These are phyloP conservation scores for Epicampocera succincta DNA, from an alignment of 2,888 invertebrate species.

Conservation along the genomic window DNA sequence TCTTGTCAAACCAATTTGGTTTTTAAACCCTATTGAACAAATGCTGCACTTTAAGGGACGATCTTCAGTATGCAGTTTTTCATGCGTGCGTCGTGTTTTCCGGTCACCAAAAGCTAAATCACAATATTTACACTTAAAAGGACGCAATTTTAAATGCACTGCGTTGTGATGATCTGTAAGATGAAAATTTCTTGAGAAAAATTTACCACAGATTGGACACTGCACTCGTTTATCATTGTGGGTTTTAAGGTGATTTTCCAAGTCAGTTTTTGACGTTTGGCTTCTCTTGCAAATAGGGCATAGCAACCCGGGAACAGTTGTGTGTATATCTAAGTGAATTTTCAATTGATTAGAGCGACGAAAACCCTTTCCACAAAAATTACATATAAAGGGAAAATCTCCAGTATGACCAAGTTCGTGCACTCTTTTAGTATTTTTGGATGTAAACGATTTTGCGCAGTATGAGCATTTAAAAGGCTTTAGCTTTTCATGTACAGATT, in stretches of 20 bases:
- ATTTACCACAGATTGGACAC: conserved; percentile 61
- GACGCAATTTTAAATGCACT: conserved; percentile 59
- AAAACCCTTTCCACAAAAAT: conserved; percentile 57
- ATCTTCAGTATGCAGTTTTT: conserved; percentile 47
- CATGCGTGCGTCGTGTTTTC: conserved; percentile 54
- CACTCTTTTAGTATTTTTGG: conserved; percentile 44
- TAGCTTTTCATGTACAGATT: conserved; percentile 60
- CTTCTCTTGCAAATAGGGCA: conserved; percentile 67
- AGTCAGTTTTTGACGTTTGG: conserved; percentile 43
- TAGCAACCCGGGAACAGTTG: conserved; percentile 53
- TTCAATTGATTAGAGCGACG: conserved; percentile 52
- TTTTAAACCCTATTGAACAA: conserved; percentile 51
- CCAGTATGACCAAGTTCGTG: conserved; percentile 66
- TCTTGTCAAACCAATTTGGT: neutral
- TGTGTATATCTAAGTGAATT: conserved; percentile 63
- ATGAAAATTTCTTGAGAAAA: conserved; percentile 54
- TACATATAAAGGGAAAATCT: conserved; percentile 57
- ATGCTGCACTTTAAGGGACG: conserved; percentile 16
- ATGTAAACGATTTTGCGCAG: conserved; percentile 56
- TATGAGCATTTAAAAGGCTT: conserved; percentile 62
- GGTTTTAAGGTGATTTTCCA: conserved; percentile 53
- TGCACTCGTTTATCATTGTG: conserved; percentile 61
- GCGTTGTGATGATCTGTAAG: conserved; percentile 64
- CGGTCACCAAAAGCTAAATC: conserved; percentile 62
- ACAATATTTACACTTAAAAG: conserved; percentile 62